These are phyloP conservation scores for Strigamia crassipes DNA, from an alignment of 2,888 invertebrate genomes.

Conservation along the genomic window DNA sequence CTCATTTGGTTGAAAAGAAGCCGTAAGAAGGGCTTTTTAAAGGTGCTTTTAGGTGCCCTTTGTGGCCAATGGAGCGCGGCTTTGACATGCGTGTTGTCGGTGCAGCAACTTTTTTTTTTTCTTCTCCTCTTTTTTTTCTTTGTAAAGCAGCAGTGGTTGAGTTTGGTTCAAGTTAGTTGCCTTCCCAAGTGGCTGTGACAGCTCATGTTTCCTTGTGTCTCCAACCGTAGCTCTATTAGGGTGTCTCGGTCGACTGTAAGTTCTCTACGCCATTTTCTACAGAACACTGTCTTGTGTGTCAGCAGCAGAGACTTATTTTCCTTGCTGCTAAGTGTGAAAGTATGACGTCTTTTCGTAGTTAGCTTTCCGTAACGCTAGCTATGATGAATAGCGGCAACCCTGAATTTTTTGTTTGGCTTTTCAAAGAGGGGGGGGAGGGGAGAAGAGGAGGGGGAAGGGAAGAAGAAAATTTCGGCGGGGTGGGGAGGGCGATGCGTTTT, in stretches of 20 bases:
- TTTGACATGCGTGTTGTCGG: conserved; percentile 29
- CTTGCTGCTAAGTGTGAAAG: conserved; percentile 48
- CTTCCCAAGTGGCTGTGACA: conserved; percentile 42
- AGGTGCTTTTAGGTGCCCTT: conserved; percentile 32
- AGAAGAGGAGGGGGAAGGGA: conserved; percentile 5
- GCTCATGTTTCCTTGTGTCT: conserved; percentile 42
- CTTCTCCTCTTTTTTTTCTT: background rate
- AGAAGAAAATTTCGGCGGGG: conserved; percentile 2
- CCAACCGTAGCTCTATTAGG: conserved; percentile 36
- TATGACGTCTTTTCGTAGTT: conserved; percentile 39
- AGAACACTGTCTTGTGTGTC: conserved; percentile 31
- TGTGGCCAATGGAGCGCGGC: conserved; percentile 28
- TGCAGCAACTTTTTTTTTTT: background rate
- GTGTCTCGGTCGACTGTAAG: conserved; percentile 41
- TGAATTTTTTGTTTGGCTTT: conserved; percentile 29
- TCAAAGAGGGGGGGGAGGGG: background rate
- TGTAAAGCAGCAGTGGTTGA: conserved; percentile 40
- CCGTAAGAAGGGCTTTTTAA: background rate
- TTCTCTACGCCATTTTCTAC: conserved; percentile 40
- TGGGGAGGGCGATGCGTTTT: conserved; percentile 25
- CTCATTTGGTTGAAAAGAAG: conserved; percentile 14
- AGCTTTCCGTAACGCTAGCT: conserved; percentile 47
- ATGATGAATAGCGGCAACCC: conserved; percentile 46
- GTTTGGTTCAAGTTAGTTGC: conserved; percentile 39
- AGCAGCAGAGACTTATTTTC: conserved; percentile 47